A percentile compares a stretch with the other conserved stretches of the same genome.
Evolutionary conservation across 2,888 invertebrate species (phyloP).

Genomic region (Rugalucina vietnamica): DNA sequence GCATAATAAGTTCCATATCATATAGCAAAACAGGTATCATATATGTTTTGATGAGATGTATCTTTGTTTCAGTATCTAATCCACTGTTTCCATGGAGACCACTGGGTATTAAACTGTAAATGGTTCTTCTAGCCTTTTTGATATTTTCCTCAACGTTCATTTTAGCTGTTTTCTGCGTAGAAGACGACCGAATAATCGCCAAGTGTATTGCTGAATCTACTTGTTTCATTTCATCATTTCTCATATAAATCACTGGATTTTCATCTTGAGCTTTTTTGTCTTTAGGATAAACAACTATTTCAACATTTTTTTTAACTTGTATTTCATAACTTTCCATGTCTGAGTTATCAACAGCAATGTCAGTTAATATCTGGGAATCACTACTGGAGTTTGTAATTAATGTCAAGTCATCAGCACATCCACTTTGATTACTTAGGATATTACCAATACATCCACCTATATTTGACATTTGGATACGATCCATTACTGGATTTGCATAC

Average conservation of each 20-base stretch:
- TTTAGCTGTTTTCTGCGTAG: not conserved
- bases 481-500: slow-evolving; percentile 7
- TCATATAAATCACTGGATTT: not conserved
- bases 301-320: slow-evolving; percentile 11
- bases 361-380: not conserved
- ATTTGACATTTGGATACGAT: not conserved
- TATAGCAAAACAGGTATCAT: slow-evolving; percentile 28
- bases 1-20: slow-evolving; percentile 29
- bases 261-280: not conserved
- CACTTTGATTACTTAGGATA: not conserved
- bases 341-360: not conserved
- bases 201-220: not conserved
- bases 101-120: slow-evolving; percentile 18
- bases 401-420: slow-evolving; percentile 25
- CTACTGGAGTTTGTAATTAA: not conserved
- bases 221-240: not conserved
- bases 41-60: slow-evolving; percentile 15
- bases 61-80: slow-evolving; percentile 21
- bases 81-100: slow-evolving; percentile 22
- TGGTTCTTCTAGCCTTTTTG: slow-evolving; percentile 17
- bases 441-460: slow-evolving; percentile 1
- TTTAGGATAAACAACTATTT: not conserved
- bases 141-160: slow-evolving; percentile 5
- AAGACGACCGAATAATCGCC: not conserved
- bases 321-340: slow-evolving; percentile 6